phyloP scores from a whole-genome alignment of 2,113 vertebrate species.

The Eira barbara region DNA sequence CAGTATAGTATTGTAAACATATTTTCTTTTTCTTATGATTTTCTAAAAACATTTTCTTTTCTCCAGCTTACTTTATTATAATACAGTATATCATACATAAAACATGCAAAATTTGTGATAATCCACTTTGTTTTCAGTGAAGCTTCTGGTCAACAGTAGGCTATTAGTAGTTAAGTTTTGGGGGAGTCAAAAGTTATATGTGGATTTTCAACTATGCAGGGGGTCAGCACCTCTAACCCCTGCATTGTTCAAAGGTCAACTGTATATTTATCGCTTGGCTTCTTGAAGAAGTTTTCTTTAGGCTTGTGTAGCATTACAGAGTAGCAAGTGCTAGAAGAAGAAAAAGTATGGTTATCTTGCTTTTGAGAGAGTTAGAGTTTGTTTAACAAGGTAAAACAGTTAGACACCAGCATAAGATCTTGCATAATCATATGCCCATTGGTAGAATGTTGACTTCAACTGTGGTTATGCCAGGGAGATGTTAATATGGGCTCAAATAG shows the following conservation, averaged over 20 bases:
- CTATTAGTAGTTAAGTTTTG: neutral
- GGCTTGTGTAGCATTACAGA: neutral
- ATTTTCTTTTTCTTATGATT: too few relatives aligned
- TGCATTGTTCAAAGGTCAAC: neutral
- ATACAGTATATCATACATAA: too few relatives aligned
- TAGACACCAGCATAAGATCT: neutral
- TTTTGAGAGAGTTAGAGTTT: neutral
- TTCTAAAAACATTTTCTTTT: too few relatives aligned
- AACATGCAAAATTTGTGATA: too few relatives aligned
- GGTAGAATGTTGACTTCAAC: neutral
- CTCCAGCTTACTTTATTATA: too few relatives aligned
- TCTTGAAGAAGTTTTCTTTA: conserved; percentile 4
- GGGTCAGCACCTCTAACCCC: neutral
- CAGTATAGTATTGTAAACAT: too few relatives aligned
- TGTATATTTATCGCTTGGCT: neutral
- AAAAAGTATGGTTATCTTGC: neutral
- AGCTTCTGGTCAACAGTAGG: too few relatives aligned
- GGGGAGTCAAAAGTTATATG: neutral
- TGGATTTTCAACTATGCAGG: neutral
- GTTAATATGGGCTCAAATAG: neutral
- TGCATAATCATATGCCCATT: neutral
- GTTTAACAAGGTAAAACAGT: neutral
- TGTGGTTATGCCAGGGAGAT: neutral
- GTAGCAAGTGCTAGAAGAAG: neutral
- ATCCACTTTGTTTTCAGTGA: too few relatives aligned